A percentile compares a stretch with the other conserved stretches of the same genome.
Evolutionary conservation across 2,888 invertebrate species (phyloP).

Genomic region (Macropis europaea): DNA sequence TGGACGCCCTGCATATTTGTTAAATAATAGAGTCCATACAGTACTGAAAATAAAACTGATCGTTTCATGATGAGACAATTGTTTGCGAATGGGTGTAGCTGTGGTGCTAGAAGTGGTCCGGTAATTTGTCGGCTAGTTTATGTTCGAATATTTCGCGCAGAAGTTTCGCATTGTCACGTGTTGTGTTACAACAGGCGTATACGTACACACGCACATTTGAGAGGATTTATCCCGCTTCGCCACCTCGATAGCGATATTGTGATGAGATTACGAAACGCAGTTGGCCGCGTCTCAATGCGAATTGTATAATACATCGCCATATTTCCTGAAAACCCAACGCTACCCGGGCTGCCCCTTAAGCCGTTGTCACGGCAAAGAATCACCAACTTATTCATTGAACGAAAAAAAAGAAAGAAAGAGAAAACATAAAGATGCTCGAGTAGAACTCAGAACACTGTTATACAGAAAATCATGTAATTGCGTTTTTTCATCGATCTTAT

Average conservation of each 20-base stretch:
- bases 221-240: conserved; percentile 77
- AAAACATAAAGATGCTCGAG: neutral
- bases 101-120: neutral
- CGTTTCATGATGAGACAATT: too few relatives aligned
- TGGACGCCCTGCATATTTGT: too few relatives aligned
- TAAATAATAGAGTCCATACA: too few relatives aligned
- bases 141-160: conserved; percentile 42
- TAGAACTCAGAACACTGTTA: too few relatives aligned
- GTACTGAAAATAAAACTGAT: too few relatives aligned
- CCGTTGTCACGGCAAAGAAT: conserved; percentile 45
- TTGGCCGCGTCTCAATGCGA: conserved; percentile 84
- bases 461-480: too few relatives aligned
- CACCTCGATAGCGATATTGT: conserved; percentile 80
- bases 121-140: conserved; percentile 16
- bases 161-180: conserved; percentile 34
- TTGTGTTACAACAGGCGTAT: conserved; percentile 42
- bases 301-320: conserved; percentile 63
- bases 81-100: neutral
- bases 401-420: conserved; percentile 2
- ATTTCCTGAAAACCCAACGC: conserved; percentile 62
- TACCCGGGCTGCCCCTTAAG: conserved; percentile 54
- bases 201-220: conserved; percentile 41
- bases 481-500: too few relatives aligned
- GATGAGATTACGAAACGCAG: conserved; percentile 87
- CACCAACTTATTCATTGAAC: conserved; percentile 11